Evolutionary conservation across 1,140 invertebrate genomes (phyloP), one percentile per base, ranked within the genome.

Genomic region (Heliconius congener): DNA sequence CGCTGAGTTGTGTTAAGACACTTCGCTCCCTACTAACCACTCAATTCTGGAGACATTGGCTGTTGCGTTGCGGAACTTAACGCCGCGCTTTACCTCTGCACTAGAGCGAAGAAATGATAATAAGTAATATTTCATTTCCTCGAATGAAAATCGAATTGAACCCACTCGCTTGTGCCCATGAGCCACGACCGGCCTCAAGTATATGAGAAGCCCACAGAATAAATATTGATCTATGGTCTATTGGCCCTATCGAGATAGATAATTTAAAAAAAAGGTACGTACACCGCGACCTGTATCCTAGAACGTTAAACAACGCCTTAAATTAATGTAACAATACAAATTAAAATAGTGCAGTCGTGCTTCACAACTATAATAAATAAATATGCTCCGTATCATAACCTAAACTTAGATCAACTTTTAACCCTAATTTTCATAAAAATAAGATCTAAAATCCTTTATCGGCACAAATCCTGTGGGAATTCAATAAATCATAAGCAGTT

Each of bases 401-500:
- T 55, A 27, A 27, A 27, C 4, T 66, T 23, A 27, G 2, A 57
- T 66, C 57, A 2, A 30, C 2, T 16, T 23, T 13, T 66, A 0
- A 66, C 1, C 8, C 50, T 74, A 55, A 74, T 74, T 3, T 8
- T 18, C 0, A 55, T 37, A 8, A 6, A 1, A 34, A 55, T 74
- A 74, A 52, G 16, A 11, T 6, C 2, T 55, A 30, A 46, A 30
- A 30, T 74, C 46, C 3, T 37, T 52, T 9, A 55, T 16, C 46
- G 3, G 27, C 30, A 13, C 30, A 71, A n/a, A 3, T 77, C 66
- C 76, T 73, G 52, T 19, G 73, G 83, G 78, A 73, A 71, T 84
- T 82, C 55, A 34, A 81, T 85, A 84, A 87, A 85, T 85, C 84
- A 83, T 83, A 83, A 84, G 81, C 78, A 86, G 81, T 82, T 85